These are phyloP conservation scores for Dynastes maya DNA, from an alignment of 2,888 invertebrate genomes.

Conservation along the genomic window DNA sequence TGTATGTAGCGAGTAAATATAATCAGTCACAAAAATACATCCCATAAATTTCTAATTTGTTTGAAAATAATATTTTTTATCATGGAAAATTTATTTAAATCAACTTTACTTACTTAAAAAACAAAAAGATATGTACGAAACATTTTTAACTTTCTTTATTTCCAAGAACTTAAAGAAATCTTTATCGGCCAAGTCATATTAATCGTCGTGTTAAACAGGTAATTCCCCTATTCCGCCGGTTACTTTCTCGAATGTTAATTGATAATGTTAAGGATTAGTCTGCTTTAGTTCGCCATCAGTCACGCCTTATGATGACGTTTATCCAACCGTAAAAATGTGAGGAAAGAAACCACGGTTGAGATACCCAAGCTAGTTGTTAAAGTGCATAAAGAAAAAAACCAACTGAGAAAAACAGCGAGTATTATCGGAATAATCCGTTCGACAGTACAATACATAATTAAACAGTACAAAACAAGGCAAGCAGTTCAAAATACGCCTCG, in stretches of 20 bases:
- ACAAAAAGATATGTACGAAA: neutral
- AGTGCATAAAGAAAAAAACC: constrained; percentile 17
- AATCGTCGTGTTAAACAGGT: neutral
- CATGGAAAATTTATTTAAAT: no score
- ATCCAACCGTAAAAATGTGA: constrained; percentile 2
- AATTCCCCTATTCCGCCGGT: neutral
- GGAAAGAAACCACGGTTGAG: constrained; percentile 11
- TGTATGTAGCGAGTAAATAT: no score
- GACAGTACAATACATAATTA: constrained; percentile 13
- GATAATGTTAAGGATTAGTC: neutral
- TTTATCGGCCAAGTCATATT: neutral
- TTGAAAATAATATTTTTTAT: no score
- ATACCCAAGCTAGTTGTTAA: constrained; percentile 14
- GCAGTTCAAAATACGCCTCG: neutral
- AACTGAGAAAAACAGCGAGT: neutral
- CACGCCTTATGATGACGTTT: neutral
- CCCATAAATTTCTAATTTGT: no score
- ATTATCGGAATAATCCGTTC: constrained; percentile 5
- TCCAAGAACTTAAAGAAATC: neutral
- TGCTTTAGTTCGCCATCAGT: neutral
- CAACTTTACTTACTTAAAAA: no score
- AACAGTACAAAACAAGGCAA: neutral
- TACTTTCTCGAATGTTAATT: neutral
- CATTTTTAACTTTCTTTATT: neutral
- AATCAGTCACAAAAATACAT: no score